These are phyloP conservation scores for Hesperia comma DNA, from an alignment of 2,888 invertebrate genomes.

Conservation along the genomic window DNA sequence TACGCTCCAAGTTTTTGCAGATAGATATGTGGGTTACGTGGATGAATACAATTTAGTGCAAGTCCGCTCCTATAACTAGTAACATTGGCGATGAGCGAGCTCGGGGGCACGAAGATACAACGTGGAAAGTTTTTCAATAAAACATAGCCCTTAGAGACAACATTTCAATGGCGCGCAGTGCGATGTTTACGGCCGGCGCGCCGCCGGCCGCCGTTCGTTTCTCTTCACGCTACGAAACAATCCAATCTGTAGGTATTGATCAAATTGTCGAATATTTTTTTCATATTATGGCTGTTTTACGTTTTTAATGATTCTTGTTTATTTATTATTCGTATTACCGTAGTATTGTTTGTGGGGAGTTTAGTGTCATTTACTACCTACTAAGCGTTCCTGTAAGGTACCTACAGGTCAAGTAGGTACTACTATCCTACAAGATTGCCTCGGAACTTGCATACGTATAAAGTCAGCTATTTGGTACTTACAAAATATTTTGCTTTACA, in stretches of 20 bases:
- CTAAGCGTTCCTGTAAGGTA: constrained; percentile 62
- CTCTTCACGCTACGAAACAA: constrained; percentile 63
- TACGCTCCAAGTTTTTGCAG: constrained; percentile 3
- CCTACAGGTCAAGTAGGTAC: constrained; percentile 69
- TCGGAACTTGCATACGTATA: constrained; percentile 47
- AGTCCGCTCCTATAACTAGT: constrained; percentile 16
- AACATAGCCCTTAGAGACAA: constrained; percentile 78
- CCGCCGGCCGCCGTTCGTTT: constrained; percentile 51
- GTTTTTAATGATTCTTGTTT: background rate
- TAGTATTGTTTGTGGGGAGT: no score
- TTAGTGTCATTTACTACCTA: no score
- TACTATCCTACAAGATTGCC: constrained; percentile 68
- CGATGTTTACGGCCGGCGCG: constrained; percentile 70
- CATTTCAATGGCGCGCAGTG: constrained; percentile 74
- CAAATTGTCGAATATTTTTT: constrained; percentile 54
- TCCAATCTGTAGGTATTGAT: constrained; percentile 71
- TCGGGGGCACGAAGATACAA: constrained; percentile 55
- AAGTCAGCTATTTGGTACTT: no score
- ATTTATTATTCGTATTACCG: background rate
- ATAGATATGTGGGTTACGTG: background rate
- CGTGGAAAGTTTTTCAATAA: constrained; percentile 80
- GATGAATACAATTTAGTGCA: constrained; percentile 12
- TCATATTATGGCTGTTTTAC: constrained; percentile 1
- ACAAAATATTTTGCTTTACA: no score
- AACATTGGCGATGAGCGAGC: constrained; percentile 47